Evolutionary conservation across 2,888 invertebrate genomes (phyloP).

Genomic region (Portevinia maculata): DNA sequence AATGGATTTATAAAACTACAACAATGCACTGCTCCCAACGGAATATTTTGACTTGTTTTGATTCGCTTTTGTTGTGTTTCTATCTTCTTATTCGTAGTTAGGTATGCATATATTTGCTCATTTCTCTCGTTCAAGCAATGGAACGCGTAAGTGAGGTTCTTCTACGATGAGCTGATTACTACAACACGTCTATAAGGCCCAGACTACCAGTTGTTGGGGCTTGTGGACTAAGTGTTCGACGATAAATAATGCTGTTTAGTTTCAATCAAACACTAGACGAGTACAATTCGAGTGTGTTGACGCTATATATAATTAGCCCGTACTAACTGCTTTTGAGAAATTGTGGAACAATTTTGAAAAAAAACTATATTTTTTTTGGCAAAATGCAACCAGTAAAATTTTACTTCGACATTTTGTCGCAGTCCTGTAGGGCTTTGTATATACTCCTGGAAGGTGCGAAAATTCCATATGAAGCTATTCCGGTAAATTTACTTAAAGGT

Average conservation of each 20-base stretch:
- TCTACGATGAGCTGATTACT: conserved; percentile 16
- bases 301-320: conserved; percentile 18
- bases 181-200: conserved; percentile 22
- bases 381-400: conserved; percentile 84
- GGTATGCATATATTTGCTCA: background rate
- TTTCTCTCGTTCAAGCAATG: conserved; percentile 27
- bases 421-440: conserved; percentile 89
- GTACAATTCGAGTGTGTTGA: conserved; percentile 35
- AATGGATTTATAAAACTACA: conserved; percentile 38
- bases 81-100: conserved; percentile 54
- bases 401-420: conserved; percentile 90
- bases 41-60: conserved; percentile 69
- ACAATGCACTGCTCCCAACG: background rate
- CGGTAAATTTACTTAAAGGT: conserved; percentile 87
- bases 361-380: background rate
- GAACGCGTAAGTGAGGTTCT: conserved; percentile 38
- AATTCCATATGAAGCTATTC: conserved; percentile 86
- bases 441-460: conserved; percentile 88
- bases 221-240: conserved; percentile 53
- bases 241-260: conserved; percentile 63
- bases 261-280: conserved; percentile 36
- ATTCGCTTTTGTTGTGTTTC: conserved; percentile 56
- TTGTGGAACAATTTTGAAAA: conserved; percentile 12
- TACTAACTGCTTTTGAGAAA: conserved; percentile 24
- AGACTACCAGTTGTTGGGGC: conserved; percentile 18